These are phyloP conservation scores for Zingel zingel DNA, from an alignment of 2,113 vertebrate genomes.

Conservation along the genomic window DNA sequence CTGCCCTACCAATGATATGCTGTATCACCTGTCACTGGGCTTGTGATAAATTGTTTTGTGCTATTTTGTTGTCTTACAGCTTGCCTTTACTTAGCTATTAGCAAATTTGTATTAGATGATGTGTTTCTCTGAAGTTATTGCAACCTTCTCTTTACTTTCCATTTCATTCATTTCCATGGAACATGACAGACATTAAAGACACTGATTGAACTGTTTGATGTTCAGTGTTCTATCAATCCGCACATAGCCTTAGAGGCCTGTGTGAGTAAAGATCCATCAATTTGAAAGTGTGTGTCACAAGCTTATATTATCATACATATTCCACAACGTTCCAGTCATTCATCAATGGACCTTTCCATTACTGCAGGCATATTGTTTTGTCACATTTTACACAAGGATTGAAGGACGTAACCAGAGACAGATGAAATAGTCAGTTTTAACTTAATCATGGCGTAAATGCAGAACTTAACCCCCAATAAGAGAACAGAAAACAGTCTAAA, in stretches of 20 bases:
- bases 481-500: background rate
- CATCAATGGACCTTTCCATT: background rate
- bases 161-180: background rate
- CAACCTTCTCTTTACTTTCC: background rate
- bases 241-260: background rate
- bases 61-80: background rate
- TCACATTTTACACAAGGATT: background rate
- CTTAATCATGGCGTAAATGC: background rate
- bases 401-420: background rate
- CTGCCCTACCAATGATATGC: too few relatives aligned
- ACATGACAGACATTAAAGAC: background rate
- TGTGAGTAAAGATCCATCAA: background rate
- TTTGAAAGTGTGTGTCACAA: conserved; percentile 2
- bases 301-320: background rate
- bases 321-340: background rate
- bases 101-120: background rate
- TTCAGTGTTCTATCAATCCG: background rate
- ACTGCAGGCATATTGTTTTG: background rate
- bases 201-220: conserved; percentile 23
- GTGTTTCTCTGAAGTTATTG: background rate
- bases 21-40: background rate
- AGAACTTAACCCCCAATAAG: background rate
- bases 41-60: background rate
- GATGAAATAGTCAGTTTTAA: conserved; percentile 1
- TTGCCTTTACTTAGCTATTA: background rate